phyloP scores from a whole-genome alignment of 2,113 vertebrate genomes.

The Tonatia bakeri region DNA sequence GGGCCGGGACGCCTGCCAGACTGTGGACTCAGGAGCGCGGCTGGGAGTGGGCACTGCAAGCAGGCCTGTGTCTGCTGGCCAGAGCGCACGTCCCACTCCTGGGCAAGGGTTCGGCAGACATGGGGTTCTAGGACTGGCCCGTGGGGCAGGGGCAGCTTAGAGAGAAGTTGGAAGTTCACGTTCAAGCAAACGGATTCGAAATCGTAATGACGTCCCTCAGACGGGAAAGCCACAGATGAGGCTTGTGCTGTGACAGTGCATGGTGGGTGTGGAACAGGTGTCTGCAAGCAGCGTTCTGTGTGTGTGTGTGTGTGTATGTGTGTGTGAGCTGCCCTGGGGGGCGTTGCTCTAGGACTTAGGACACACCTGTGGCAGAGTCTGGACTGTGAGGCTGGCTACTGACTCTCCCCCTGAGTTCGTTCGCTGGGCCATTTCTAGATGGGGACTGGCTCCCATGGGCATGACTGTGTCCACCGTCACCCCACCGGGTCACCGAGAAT shows the following conservation, averaged over 20 bases:
- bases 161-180: background rate
- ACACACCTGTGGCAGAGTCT: background rate
- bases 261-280: background rate
- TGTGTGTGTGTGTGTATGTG: background rate
- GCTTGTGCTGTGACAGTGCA: background rate
- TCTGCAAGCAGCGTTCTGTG: background rate
- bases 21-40: too few relatives aligned
- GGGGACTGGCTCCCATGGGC: background rate
- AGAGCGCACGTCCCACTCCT: too few relatives aligned
- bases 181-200: background rate
- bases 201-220: too few relatives aligned
- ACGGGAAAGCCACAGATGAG: background rate
- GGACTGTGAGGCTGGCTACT: rapidly evolving
- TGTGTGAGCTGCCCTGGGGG: too few relatives aligned
- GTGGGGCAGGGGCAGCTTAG: background rate
- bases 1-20: too few relatives aligned
- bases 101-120: too few relatives aligned
- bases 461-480: background rate
- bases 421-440: background rate
- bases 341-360: background rate
- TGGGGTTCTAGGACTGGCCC: too few relatives aligned
- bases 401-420: background rate
- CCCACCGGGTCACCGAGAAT: background rate
- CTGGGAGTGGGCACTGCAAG: too few relatives aligned
- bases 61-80: too few relatives aligned